These are phyloP conservation scores for Linnaemya vulpina DNA, from an alignment of 2,888 invertebrate genomes.

Conservation along the genomic window DNA sequence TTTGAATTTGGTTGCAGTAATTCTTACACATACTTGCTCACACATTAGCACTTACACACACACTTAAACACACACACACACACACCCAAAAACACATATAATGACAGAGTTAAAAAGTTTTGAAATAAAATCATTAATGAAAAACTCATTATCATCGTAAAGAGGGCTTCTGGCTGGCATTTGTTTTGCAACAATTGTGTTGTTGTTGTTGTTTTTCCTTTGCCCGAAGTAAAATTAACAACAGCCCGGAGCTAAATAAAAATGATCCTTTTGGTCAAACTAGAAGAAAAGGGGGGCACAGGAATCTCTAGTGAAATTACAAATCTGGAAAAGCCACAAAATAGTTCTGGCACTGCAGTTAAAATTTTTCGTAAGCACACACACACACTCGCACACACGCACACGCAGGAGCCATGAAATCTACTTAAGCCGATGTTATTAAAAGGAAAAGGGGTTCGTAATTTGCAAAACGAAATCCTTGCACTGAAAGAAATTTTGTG, in stretches of 20 bases:
- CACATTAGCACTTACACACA: background rate
- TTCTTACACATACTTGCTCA: conserved; percentile 11
- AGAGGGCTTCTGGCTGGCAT: conserved; percentile 53
- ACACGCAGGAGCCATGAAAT: background rate
- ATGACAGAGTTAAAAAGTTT: conserved; percentile 39
- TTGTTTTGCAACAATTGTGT: conserved; percentile 35
- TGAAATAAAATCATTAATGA: conserved; percentile 61
- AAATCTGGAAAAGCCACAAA: conserved; percentile 34
- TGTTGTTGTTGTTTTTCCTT: conserved; percentile 12
- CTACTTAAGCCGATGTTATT: background rate
- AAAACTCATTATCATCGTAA: conserved; percentile 69
- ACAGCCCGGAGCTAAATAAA: conserved; percentile 18
- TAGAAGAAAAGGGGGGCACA: background rate
- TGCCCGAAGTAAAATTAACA: conserved; percentile 37
- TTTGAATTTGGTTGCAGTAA: conserved; percentile 54
- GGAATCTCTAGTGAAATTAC: background rate
- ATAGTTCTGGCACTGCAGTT: conserved; percentile 48
- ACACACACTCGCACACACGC: too few species aligned
- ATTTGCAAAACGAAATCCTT: background rate
- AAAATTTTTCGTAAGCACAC: background rate
- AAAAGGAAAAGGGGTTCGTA: too few species aligned
- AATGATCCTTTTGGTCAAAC: conserved; percentile 11
- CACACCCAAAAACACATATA: background rate
- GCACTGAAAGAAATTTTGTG: background rate
- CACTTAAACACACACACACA: background rate